These are phyloP conservation scores for Selenia dentaria DNA, from an alignment of 2,888 invertebrate species.

Conservation along the genomic window DNA sequence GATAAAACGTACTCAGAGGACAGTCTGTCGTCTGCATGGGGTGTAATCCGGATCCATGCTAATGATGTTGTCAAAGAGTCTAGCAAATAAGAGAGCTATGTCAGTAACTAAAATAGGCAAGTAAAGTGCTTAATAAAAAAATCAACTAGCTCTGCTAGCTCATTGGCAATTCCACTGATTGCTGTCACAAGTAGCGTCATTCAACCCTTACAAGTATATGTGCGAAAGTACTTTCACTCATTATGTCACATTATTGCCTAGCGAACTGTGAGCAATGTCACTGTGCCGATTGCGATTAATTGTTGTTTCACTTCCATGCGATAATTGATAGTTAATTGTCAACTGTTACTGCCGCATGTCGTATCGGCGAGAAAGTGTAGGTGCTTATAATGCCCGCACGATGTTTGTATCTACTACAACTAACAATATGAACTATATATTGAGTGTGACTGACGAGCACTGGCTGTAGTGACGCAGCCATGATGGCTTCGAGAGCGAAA, in stretches of 20 bases:
- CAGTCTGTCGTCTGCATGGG: no score
- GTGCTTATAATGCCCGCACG: slow-evolving; percentile 37
- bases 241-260: slow-evolving; percentile 39
- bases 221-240: slow-evolving; percentile 33
- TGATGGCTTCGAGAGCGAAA: slow-evolving; percentile 64
- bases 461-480: slow-evolving; percentile 42
- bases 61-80: no score
- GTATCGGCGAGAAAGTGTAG: slow-evolving; percentile 56
- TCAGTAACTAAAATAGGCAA: no score
- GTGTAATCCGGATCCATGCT: no score
- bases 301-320: slow-evolving; percentile 62
- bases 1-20: no score
- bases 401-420: slow-evolving; percentile 27
- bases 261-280: slow-evolving; percentile 62
- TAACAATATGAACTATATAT: slow-evolving; percentile 49
- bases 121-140: not conserved
- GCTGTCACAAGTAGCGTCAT: slow-evolving; percentile 11
- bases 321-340: slow-evolving; percentile 49
- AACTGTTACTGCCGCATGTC: slow-evolving; percentile 51
- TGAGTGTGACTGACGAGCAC: slow-evolving; percentile 48
- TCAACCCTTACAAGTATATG: slow-evolving; percentile 24
- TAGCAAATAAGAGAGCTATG: no score
- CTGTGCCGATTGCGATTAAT: slow-evolving; percentile 61
- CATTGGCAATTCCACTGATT: slow-evolving; percentile 7
- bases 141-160: not conserved